Base-by-base conservation (phyloP, 2,888 invertebrate genomes). In the Cerastoderma edule region DNA sequence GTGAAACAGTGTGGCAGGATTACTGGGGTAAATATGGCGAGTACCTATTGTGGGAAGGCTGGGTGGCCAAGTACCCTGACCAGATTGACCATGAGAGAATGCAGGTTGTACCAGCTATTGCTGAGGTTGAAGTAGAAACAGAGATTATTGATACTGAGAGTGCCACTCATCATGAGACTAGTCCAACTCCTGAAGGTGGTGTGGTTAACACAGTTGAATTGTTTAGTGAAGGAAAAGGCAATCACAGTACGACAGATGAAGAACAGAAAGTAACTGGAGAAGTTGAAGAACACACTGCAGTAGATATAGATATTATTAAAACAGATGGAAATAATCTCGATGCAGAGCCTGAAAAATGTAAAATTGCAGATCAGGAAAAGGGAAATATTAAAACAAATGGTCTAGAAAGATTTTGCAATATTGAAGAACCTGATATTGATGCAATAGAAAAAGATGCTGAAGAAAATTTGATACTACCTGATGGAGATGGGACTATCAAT, bases 21-120 rank as follows among this genome's bases (percentile, higher is more conserved):
- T 89, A 90, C 76, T 91, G 91, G 89, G 83, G 78, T 13, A 86
- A 89, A 68, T 86, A 89, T 84, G 90, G 90, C 16, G 91, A 91
- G 60, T 84, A 86, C 67, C 70, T 91, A 30, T 86, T 90, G 24
- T 90, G 90, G 90, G 87, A 90, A 67, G 86, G 85, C 0, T 92
- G 91, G 90, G 77, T 91, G 6, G 84, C 84, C 30, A 91, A 90
- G 72, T 91, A 91, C 72, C 91, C 91, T 0, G 89, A 90, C 69
- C 88, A 88, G 57, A 83, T 87, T n/a, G 85, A 85, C 19, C 83
- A 79, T 69, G 85, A 85, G 22, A 78, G 86, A 64, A 33, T 75
- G 30, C 70, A 80, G 48, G 81, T 78, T 22, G 82, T 87, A n/a
- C 88, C 86, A 8, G 78, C 80, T 65, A 83, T 85, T 32, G 77